phyloP scores from a whole-genome alignment of 2,113 vertebrate species.

The Oreotrochilus melanogaster region DNA sequence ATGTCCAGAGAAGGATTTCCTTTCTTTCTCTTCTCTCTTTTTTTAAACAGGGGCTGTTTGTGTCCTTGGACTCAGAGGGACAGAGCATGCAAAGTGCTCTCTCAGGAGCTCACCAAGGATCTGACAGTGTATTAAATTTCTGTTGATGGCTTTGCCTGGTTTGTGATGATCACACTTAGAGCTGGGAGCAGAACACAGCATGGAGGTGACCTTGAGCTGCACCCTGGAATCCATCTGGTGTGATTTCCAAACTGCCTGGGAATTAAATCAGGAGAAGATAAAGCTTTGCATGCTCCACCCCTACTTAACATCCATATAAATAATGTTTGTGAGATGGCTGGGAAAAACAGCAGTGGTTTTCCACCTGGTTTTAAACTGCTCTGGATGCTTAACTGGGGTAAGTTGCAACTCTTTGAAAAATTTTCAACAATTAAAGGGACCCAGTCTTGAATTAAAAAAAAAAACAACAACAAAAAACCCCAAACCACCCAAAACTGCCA shows the following conservation, averaged over 20 bases:
- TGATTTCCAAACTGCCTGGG: slow-evolving; percentile 31
- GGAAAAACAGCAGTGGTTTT: neutral
- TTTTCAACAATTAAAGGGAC: neutral
- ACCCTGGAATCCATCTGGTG: slow-evolving; percentile 29
- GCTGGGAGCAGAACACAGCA: neutral
- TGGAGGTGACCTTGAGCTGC: slow-evolving; percentile 54
- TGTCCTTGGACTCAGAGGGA: neutral
- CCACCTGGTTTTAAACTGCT: neutral
- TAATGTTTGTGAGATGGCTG: neutral
- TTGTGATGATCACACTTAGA: neutral
- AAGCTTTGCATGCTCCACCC: neutral
- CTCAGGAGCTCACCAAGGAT: neutral
- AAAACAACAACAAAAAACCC: too few relatives aligned
- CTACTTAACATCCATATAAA: neutral
- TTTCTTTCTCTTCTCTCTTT: neutral
- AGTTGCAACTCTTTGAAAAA: neutral
- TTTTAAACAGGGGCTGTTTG: neutral
- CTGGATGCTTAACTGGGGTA: neutral
- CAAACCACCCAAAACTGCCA: neutral
- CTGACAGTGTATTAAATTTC: neutral
- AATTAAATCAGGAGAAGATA: neutral
- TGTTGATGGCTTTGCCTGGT: neutral
- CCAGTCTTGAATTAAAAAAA: neutral
- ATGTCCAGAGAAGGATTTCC: neutral
- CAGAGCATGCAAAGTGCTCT: neutral